phyloP scores from a whole-genome alignment of 2,888 invertebrate genomes.

The Oscheius sp. region DNA sequence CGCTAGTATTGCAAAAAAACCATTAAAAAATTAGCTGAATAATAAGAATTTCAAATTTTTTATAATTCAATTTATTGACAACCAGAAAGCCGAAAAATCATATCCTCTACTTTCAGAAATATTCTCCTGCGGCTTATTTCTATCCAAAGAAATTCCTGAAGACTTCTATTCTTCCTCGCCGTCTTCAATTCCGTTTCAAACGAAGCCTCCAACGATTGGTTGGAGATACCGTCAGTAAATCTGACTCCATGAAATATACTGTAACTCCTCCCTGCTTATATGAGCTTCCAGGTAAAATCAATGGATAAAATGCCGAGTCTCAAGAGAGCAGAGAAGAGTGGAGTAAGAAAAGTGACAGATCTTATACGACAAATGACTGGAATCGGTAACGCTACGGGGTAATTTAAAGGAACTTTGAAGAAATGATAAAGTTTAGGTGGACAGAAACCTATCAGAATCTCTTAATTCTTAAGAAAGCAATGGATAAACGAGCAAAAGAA shows the following conservation, averaged over 20 bases:
- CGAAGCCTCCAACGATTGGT: slow-evolving; percentile 50
- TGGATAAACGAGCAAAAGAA: slow-evolving; percentile 49
- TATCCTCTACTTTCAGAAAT: too few relatives aligned
- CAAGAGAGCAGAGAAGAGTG: slow-evolving; percentile 24
- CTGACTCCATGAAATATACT: slow-evolving; percentile 35
- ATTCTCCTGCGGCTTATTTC: too few relatives aligned
- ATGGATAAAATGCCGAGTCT: slow-evolving; percentile 44
- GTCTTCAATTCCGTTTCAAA: too few relatives aligned
- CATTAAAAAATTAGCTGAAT: too few relatives aligned
- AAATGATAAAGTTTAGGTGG: slow-evolving; percentile 42
- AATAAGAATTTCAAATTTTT: too few relatives aligned
- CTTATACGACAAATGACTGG: slow-evolving; percentile 29
- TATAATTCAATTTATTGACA: too few relatives aligned
- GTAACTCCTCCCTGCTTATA: too few relatives aligned
- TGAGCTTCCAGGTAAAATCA: slow-evolving; percentile 36
- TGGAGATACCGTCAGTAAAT: slow-evolving; percentile 43
- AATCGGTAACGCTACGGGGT: slow-evolving; percentile 16
- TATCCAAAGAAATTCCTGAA: too few relatives aligned
- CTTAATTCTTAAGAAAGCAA: slow-evolving; percentile 47
- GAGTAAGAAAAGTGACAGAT: slow-evolving; percentile 35
- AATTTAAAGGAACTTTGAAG: neutral
- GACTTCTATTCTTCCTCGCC: too few relatives aligned
- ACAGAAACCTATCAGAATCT: slow-evolving; percentile 58
- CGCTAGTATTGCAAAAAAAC: too few relatives aligned
- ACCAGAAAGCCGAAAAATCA: too few relatives aligned